Evolutionary conservation across 2,888 invertebrate species (phyloP).

Genomic region (Zhuqinia jingwanae): DNA sequence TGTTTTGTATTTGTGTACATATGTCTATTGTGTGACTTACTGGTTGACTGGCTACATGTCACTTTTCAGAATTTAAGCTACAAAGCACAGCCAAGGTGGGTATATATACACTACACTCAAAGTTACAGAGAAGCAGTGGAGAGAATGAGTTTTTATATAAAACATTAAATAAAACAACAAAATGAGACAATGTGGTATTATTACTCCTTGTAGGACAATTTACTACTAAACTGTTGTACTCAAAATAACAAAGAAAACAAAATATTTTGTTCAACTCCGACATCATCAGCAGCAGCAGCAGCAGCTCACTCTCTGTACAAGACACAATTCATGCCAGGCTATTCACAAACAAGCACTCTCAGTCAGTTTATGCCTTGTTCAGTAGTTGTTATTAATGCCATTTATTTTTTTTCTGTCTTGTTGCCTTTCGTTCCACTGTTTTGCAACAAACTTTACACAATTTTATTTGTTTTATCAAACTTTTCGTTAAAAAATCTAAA

Average conservation of each 20-base stretch:
- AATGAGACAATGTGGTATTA: slow-evolving; percentile 7
- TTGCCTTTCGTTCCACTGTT: not conserved
- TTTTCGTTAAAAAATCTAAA: not conserved
- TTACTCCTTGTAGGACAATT: slow-evolving; percentile 26
- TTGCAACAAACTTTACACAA: not conserved
- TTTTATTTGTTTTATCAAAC: slow-evolving; percentile 13
- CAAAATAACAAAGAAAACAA: not conserved
- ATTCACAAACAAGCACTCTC: not conserved
- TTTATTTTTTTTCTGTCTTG: slow-evolving; percentile 17
- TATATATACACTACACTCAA: not conserved
- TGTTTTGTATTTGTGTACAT: slow-evolving; percentile 45
- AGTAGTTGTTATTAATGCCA: not conserved
- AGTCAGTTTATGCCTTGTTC: not conserved
- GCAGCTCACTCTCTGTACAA: no score
- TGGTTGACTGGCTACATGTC: slow-evolving; percentile 27
- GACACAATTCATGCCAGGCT: no score
- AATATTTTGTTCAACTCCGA: not conserved
- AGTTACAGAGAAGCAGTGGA: no score
- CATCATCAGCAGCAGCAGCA: not conserved
- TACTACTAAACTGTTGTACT: not conserved
- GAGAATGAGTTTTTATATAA: not conserved
- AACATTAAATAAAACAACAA: slow-evolving; percentile 20
- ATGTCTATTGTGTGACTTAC: slow-evolving; percentile 18
- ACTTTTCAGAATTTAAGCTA: not conserved
- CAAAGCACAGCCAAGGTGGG: no score